These are phyloP conservation scores for Megalops cyprinoides DNA, from an alignment of 2,797 vertebrate genomes.

Conservation along the genomic window DNA sequence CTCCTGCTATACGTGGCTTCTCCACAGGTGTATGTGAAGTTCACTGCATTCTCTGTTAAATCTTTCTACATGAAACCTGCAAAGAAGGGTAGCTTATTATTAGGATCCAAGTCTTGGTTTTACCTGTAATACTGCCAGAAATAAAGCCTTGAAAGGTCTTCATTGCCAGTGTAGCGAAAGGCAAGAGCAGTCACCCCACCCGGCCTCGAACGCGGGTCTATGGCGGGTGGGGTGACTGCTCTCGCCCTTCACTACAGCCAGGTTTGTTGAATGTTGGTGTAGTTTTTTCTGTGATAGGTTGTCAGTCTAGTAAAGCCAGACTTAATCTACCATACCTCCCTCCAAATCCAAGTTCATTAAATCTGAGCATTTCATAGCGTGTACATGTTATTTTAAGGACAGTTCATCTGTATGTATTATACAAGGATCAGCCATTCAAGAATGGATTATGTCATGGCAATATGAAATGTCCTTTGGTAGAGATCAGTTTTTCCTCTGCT, in stretches of 20 bases:
- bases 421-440: neutral
- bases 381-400: neutral
- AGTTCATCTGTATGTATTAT: neutral
- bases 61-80: neutral
- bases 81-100: too few species aligned
- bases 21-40: neutral
- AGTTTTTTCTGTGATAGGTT: neutral
- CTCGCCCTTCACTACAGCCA: too few species aligned
- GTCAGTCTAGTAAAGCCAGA: too few species aligned
- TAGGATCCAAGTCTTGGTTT: neutral
- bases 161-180: too few species aligned
- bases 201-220: too few species aligned
- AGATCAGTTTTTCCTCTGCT: neutral
- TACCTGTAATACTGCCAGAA: neutral
- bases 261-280: neutral
- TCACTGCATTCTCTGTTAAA: neutral
- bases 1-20: neutral
- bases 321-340: neutral
- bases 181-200: too few species aligned
- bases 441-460: neutral
- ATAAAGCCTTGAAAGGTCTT: neutral
- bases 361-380: neutral
- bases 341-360: neutral
- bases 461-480: neutral
- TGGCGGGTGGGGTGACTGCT: too few species aligned